These are phyloP conservation scores for Ptychochromis oligacanthus DNA, from an alignment of 2,113 vertebrate genomes.

Conservation along the genomic window DNA sequence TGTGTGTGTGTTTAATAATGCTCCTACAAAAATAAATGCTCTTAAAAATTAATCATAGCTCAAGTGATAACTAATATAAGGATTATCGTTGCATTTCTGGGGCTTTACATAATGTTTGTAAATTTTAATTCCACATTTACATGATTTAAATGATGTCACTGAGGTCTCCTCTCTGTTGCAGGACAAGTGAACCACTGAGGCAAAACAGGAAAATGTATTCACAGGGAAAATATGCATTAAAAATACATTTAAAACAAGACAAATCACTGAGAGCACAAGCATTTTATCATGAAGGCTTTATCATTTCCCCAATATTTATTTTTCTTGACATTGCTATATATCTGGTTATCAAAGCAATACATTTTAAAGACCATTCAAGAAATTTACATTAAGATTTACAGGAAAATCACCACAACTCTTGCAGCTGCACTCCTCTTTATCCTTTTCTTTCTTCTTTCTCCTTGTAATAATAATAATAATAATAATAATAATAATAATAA, in stretches of 20 bases:
- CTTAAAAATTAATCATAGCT: neutral
- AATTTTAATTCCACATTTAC: constrained; percentile 9
- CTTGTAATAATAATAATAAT: no score
- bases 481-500: no score
- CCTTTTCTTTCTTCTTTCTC: no score
- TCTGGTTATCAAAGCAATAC: no score
- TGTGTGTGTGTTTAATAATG: neutral
- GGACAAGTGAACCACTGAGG: neutral
- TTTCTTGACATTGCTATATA: no score
- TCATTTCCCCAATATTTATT: no score
- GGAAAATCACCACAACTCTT: no score
- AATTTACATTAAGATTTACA: no score
- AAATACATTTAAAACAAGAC: neutral
- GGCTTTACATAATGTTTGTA: neutral
- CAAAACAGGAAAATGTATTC: neutral
- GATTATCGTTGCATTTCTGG: neutral
- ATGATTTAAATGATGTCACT: neutral
- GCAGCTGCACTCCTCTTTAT: no score
- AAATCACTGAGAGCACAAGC: neutral
- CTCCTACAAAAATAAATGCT: neutral
- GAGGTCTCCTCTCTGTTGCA: neutral
- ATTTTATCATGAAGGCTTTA: no score
- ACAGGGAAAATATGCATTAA: neutral
- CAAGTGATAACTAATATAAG: neutral
- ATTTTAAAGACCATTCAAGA: no score